Base-by-base conservation (phyloP, 1,140 invertebrate species). In the Atta cephalotes region DNA sequence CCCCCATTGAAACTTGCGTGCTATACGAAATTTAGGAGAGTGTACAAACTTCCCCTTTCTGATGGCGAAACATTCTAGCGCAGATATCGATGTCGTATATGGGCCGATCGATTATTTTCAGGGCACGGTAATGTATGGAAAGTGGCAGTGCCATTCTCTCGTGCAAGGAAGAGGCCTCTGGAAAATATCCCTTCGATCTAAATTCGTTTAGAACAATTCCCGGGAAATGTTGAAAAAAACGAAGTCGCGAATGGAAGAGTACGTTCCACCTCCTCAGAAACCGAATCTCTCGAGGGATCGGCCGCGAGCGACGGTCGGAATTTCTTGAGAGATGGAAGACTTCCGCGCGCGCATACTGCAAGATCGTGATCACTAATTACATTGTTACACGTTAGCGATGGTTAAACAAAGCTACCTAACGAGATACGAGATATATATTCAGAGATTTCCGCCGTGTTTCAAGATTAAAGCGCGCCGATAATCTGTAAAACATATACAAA, bases 331-430 rank as follows among this genome's bases (percentile, higher is more conserved):
- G 80, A 84, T 84, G 80, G 80, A 84, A 39, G 56, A 82, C 80
- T 62, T 82, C 80, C 51, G 68, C 80, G 25, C 39, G 68, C 56
- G 39, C 70, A 31, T 49, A 63, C 25, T 28, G 25, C 2, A 35
- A 84, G 80, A 84, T 84, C 70, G 28, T 39, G 70, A 84, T 84
- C 68, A 56, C 80, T 84, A 84, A 84, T 84, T 84, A 84, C 80
- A 84, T 84, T 84, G 80, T 76, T 84, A 62, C 56, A 84, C n/a
- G 80, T 84, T 84, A 84, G 28, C 39, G 56, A 56, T 25, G 70
- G 28, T 76, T 76, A 84, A 84, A 84, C 56, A 84, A 84, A 76
- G 56, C 80, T 58, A 39, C 31, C 21, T 9, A 9, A 12, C 18
- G 49, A 70, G 76, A 86, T 82, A 87, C 53, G 72, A 39, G 39